Evolutionary conservation across 2,113 vertebrate genomes (phyloP).

Genomic region (Mus spicilegus): DNA sequence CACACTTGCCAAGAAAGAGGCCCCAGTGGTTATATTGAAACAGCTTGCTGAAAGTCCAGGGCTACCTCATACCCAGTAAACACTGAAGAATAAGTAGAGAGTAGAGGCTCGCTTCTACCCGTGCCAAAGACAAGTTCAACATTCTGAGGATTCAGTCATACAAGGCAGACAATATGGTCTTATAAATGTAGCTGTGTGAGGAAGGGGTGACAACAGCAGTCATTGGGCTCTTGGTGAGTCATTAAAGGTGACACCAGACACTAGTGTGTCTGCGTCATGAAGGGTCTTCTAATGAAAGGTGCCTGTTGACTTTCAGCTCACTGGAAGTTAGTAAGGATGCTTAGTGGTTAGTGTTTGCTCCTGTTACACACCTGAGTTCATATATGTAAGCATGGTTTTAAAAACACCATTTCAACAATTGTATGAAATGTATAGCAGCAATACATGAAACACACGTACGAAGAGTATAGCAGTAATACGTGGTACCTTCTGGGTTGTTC

Average conservation of each 20-base stretch:
- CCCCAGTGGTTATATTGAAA: rapidly evolving
- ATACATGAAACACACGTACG: rapidly evolving
- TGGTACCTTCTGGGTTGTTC: rapidly evolving
- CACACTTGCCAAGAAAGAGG: rapidly evolving
- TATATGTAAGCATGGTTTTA: rapidly evolving
- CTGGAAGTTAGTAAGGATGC: rapidly evolving
- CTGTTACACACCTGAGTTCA: not conserved
- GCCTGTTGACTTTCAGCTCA: no score
- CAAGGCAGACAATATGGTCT: not conserved
- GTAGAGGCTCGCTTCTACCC: no score
- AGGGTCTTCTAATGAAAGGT: not conserved
- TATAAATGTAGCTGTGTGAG: not conserved
- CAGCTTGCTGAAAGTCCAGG: not conserved
- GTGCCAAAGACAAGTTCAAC: not conserved
- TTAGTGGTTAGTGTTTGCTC: not conserved
- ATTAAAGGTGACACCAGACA: rapidly evolving
- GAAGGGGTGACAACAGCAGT: rapidly evolving
- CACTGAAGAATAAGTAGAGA: not conserved
- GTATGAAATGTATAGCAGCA: rapidly evolving
- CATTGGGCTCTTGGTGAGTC: not conserved
- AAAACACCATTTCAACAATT: not conserved
- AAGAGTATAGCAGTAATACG: rapidly evolving
- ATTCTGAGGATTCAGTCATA: not conserved
- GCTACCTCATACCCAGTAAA: not conserved
- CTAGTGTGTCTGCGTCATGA: not conserved